Conservation (phyloP, 1,140 invertebrate genomes). For the Macrosteles quadrilineatus region DNA sequence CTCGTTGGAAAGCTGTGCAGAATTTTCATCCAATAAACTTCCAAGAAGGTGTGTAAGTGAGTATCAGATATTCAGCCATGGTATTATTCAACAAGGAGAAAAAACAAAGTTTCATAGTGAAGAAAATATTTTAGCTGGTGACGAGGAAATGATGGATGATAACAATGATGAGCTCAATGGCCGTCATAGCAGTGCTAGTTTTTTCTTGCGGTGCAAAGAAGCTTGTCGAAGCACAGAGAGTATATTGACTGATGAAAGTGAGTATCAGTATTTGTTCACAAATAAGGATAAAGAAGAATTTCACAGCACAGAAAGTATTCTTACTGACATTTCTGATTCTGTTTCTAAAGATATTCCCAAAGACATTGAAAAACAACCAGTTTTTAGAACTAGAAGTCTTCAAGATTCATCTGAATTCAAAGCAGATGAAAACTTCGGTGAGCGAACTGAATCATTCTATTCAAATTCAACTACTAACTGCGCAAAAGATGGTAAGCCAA, state of each 20-base stretch:
- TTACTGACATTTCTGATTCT: constrained; percentile 63
- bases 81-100: constrained; percentile 42
- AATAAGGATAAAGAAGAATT: constrained; percentile 44
- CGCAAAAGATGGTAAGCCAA: constrained; percentile 32
- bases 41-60: constrained; percentile 69
- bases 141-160: constrained; percentile 57
- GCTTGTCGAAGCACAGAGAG: constrained; percentile 75
- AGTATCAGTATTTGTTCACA: constrained; percentile 54
- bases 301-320: constrained; percentile 53
- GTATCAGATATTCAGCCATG: constrained; percentile 68
- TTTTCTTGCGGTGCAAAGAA: constrained; percentile 54
- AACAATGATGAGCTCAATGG: constrained; percentile 59
- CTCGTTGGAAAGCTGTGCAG: constrained; percentile 68
- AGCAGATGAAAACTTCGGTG: constrained; percentile 34
- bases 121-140: constrained; percentile 74
- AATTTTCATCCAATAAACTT: constrained; percentile 57
- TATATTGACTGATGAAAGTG: constrained; percentile 75
- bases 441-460: not conserved
- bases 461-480: not conserved
- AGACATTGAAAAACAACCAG: constrained; percentile 44
- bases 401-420: constrained; percentile 52
- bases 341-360: constrained; percentile 54
- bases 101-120: constrained; percentile 59
- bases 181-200: constrained; percentile 56
- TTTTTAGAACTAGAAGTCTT: constrained; percentile 54